Base-by-base conservation (phyloP, 64 coral and sea anemone species). In the Cladopsammia gracilis region DNA sequence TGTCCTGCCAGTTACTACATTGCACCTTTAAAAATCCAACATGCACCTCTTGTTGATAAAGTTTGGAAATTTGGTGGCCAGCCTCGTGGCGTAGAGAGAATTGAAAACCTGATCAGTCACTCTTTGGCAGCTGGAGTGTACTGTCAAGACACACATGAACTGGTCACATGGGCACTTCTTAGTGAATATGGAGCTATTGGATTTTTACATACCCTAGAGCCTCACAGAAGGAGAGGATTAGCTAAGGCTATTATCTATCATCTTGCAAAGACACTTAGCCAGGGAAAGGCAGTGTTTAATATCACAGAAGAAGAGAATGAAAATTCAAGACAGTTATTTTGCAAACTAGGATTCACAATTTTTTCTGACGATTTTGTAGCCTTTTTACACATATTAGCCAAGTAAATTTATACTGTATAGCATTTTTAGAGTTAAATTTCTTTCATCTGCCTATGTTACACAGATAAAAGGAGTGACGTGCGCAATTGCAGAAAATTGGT, bases 41-140 rank as follows among this genome's bases (percentile, higher is more conserved):
- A 92, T 16, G 56, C 90, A 25, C 16, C 44, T 7, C 6, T 49
- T 18, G 48, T 86, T 73, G 62, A 86, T 22, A 43, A 48, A 18
- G 52, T 66, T 1, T 16, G 81, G 58, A 48, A 4, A 10, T 86
- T 71, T 64, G 53, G 10, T 3, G 68, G 70, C 43, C 52, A 22
- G 42, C 70, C 58, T 6, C 18, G 14, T 48, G 57, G 47, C 24
- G 12, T 86, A n/a, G 20, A 68, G 50, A 85, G 81, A 64, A 52
- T 92, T 62, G 16, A 92, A 64, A 85, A 77, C 5, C 50, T 68
- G 66, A 92, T 92, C 82, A 75, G 58, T 16, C 62, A 86, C 90
- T 85, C 78, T 25, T 4, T 86, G 6, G 64, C 79, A 20, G 70
- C 71, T 65, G 90, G 90, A 58, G 90, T 71, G 47, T 92, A 76